These are phyloP conservation scores for Forficula auricularia DNA, from an alignment of 1,140 invertebrate genomes.

Conservation along the genomic window DNA sequence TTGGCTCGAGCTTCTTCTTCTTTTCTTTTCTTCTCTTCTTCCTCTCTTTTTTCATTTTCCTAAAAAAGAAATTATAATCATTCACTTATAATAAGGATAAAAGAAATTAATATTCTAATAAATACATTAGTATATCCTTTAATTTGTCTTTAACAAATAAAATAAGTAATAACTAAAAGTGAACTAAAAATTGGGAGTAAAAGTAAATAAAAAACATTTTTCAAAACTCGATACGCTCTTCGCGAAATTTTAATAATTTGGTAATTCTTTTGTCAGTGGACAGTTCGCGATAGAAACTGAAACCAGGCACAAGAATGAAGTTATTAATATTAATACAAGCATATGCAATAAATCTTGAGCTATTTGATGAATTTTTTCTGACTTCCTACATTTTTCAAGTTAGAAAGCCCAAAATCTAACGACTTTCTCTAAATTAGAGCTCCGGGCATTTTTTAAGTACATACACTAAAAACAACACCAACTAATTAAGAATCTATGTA, in stretches of 20 bases:
- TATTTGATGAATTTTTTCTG: no score
- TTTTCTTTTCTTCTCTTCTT: slow-evolving; percentile 40
- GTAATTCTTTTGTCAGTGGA: no score
- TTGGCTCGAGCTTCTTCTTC: slow-evolving; percentile 51
- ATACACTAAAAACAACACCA: no score
- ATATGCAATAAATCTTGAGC: no score
- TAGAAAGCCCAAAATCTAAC: no score
- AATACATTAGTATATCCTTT: background rate
- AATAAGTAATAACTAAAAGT: background rate
- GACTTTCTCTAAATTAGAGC: no score
- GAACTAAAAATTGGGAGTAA: background rate
- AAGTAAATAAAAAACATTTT: background rate
- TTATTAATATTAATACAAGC: no score
- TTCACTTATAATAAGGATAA: background rate
- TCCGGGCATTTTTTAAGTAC: no score
- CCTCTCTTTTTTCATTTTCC: slow-evolving; percentile 43
- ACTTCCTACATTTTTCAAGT: no score
- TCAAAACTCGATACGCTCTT: no score
- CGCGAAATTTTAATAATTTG: no score
- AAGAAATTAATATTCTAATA: background rate
- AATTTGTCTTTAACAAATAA: background rate
- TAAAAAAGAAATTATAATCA: slow-evolving; percentile 18
- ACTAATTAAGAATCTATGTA: no score
- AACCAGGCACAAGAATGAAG: background rate
- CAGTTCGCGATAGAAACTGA: background rate